phyloP scores from a whole-genome alignment of 2,113 vertebrate species.

The Malurus elegans region DNA sequence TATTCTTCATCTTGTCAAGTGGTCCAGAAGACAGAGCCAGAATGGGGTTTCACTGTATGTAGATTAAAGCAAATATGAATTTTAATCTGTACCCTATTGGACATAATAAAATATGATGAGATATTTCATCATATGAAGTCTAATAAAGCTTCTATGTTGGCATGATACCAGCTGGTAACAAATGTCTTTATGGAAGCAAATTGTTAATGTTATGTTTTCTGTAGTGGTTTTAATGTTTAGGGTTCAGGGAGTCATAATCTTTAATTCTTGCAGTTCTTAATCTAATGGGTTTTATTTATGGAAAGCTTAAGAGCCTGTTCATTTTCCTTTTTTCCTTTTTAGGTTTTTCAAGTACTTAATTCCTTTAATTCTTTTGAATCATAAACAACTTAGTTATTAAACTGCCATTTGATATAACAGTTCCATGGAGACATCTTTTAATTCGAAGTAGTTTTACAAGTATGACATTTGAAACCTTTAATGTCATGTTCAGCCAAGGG shows the following conservation, averaged over 20 bases:
- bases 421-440: neutral
- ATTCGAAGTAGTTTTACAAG: conserved; percentile 7
- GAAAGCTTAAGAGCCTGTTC: neutral
- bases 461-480: conserved; percentile 40
- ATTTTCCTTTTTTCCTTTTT: neutral
- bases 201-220: neutral
- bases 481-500: conserved; percentile 9
- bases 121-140: neutral
- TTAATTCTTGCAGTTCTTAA: neutral
- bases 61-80: neutral
- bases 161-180: neutral
- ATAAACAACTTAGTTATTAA: neutral
- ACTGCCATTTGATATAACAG: neutral
- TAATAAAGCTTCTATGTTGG: neutral
- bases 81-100: neutral
- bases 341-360: neutral
- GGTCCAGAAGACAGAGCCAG: neutral
- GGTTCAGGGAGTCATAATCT: neutral
- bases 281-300: neutral
- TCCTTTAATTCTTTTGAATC: neutral
- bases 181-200: neutral
- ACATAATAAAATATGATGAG: neutral
- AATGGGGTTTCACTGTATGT: neutral
- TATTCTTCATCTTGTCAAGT: neutral
- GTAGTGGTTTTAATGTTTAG: neutral